Evolutionary conservation across 2,113 vertebrate genomes (phyloP).

Genomic region (Sigmodon hispidus): DNA sequence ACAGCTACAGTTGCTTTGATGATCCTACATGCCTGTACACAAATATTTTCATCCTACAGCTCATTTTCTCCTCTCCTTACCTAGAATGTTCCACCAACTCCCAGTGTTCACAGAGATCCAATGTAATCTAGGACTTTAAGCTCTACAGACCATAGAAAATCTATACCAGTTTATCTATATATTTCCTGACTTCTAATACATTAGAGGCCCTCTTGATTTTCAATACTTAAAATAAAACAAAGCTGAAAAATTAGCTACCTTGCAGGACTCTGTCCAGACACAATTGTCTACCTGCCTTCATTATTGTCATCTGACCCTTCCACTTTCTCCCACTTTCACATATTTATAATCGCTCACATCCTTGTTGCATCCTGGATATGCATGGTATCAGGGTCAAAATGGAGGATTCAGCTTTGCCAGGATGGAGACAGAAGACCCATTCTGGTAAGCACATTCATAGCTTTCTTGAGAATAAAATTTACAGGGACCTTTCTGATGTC

Average conservation of each 20-base stretch:
- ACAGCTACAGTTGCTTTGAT: neutral
- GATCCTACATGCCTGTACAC: neutral
- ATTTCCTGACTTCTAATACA: neutral
- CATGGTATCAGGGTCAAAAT: too few relatives aligned
- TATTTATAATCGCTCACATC: neutral
- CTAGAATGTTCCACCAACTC: neutral
- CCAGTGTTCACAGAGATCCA: neutral
- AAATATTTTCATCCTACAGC: neutral
- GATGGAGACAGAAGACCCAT: neutral
- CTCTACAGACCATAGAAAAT: neutral
- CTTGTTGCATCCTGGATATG: neutral
- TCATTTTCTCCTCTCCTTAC: neutral
- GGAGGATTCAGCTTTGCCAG: neutral
- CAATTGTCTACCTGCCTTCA: neutral
- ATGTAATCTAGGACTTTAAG: neutral
- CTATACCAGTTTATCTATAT: neutral
- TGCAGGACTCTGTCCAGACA: neutral
- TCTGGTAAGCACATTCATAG: neutral
- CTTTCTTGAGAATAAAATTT: constrained; percentile 37
- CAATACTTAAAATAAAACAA: constrained; percentile 33
- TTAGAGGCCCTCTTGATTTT: neutral
- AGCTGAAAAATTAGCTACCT: neutral
- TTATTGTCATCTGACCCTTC: neutral
- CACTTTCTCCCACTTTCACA: neutral
- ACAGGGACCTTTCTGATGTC: constrained; percentile 23